Evolutionary conservation across 2,113 vertebrate genomes (phyloP).

Genomic region (Stercorarius parasiticus): DNA sequence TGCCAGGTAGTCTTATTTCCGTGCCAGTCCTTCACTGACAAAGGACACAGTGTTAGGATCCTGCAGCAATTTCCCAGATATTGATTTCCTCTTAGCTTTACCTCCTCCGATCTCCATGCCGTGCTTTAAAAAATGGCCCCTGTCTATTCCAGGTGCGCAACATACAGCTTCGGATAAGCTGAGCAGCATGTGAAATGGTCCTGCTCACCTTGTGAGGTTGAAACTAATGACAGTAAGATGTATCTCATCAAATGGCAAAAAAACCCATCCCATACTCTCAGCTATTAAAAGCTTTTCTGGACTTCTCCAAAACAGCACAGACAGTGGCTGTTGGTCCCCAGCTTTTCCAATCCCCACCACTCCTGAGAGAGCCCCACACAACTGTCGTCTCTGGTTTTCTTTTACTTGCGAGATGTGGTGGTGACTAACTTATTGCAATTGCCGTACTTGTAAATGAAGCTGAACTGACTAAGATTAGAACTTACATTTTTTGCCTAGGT

Average conservation of each 20-base stretch:
- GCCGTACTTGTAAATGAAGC: neutral
- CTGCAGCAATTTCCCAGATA: neutral
- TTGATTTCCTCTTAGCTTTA: conserved; percentile 22
- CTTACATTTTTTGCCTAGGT: neutral
- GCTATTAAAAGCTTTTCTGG: neutral
- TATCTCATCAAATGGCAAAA: neutral
- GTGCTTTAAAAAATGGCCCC: neutral
- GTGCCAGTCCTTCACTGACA: neutral
- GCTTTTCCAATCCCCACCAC: neutral
- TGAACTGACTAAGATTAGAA: neutral
- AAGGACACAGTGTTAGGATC: neutral
- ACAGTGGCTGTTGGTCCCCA: neutral
- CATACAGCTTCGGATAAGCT: neutral
- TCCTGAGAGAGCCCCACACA: neutral
- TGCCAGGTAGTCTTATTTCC: neutral
- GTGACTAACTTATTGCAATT: neutral
- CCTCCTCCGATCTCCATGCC: neutral
- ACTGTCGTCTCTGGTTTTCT: neutral
- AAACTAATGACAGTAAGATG: neutral
- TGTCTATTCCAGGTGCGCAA: neutral
- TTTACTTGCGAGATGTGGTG: neutral
- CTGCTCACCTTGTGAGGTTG: neutral
- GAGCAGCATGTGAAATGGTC: neutral
- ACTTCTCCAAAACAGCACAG: neutral
- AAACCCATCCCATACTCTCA: neutral